Evolutionary conservation across 1,140 invertebrate species (phyloP).

Genomic region (Pantala flavescens): DNA sequence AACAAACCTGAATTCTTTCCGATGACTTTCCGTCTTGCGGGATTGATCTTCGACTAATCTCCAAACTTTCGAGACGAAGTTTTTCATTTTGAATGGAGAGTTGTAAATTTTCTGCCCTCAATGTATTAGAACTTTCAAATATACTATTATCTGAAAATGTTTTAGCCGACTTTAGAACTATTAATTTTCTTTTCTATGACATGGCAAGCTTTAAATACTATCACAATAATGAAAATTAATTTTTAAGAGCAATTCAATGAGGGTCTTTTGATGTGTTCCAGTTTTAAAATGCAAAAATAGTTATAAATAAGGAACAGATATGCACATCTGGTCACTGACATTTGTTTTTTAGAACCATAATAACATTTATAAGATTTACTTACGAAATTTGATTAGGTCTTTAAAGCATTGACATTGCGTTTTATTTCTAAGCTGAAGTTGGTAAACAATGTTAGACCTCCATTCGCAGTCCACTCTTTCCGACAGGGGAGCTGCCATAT

Average conservation of each 20-base stretch:
- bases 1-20: constrained; percentile 24
- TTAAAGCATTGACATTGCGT: constrained; percentile 46
- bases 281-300: not conserved
- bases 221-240: not conserved
- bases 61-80: constrained; percentile 49
- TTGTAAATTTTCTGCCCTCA: constrained; percentile 73
- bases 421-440: constrained; percentile 46
- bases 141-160: constrained; percentile 67
- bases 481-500: not conserved
- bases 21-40: constrained; percentile 33
- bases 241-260: not conserved
- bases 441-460: constrained; percentile 44
- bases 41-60: constrained; percentile 26
- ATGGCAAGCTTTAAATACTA: not conserved
- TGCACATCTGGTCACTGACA: not conserved
- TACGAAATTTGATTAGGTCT: constrained; percentile 52
- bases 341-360: not conserved
- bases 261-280: not conserved
- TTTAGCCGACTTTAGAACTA: not conserved
- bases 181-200: constrained; percentile 6
- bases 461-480: constrained; percentile 30
- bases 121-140: constrained; percentile 66
- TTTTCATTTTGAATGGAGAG: constrained; percentile 74
- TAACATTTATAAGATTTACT: constrained; percentile 26
- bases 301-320: not conserved